Base-by-base conservation (phyloP, 2,888 invertebrate species). In the Nomada ruficornis region DNA sequence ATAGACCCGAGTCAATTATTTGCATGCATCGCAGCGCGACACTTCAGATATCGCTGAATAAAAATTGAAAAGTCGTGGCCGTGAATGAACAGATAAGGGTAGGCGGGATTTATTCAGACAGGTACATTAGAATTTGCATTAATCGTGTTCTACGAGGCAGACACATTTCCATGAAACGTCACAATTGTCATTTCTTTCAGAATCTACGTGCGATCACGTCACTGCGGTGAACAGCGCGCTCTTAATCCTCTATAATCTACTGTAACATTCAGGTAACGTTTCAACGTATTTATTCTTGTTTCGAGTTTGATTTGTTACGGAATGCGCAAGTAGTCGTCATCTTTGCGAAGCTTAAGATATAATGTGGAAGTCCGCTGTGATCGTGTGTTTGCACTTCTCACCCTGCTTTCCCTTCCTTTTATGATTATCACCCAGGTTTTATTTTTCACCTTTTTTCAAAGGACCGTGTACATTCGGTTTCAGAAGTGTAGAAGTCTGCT, bases 201-300 rank as follows among this genome's bases (percentile, higher is more conserved):
- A 70, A 70, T 70, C 69, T 70, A 59, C 69, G 69, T 59, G 47
- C 44, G 59, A 59, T 59, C 59, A 59, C 59, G 59, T 70, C 69
- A 47, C 69, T 18, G 23, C 68, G 68, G 68, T 42, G 68, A 68
- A 68, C 55, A 68, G 68, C 71, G 71, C 71, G 71, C 42, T 72
- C 36, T 63, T 72, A 72, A 63, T 42, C 71, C 63, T 54, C 71
- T 73, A 55, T 65, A 67, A 73, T 65, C 67, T 69, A 69, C 68
- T 57, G 42, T 69, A 69, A 55, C 68, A 57, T 44, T 57, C 68
- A 69, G 68, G 68, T 69, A 69, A 69, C 18, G 23, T 26, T 55
- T 11, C 68, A 57, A 68, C 42, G 68, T 26, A 69, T 69, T 42
- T 69, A 69, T 69, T 42, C 23, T 23, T 55, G 55, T 44, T 42